Percentiles rank a stretch among this genome's conserved stretches.
Conservation (phyloP, 2,113 vertebrate genomes). For the Numenius arquata region DNA sequence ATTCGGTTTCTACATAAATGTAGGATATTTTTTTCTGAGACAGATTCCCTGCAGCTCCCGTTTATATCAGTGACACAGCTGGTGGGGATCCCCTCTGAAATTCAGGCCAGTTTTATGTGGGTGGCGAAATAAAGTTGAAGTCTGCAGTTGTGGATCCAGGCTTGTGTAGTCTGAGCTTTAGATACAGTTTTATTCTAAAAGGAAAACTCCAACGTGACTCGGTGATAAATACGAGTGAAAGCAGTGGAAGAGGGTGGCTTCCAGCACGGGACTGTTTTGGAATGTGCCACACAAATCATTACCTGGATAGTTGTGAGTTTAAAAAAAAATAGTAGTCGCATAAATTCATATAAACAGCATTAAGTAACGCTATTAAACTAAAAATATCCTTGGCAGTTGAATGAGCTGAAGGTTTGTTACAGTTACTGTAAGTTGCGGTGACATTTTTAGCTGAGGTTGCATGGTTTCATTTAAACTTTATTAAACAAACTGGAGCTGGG, state of each 20-base stretch:
- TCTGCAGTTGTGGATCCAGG: neutral
- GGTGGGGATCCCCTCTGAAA: neutral
- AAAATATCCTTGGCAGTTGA: neutral
- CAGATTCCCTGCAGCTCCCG: neutral
- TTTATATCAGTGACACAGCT: neutral
- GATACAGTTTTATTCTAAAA: neutral
- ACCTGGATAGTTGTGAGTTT: neutral
- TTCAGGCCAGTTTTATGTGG: neutral
- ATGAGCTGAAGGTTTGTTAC: neutral
- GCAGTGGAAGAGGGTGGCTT: neutral
- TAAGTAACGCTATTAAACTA: neutral
- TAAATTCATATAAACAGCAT: neutral
- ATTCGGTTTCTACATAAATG: neutral
- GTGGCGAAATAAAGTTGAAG: neutral
- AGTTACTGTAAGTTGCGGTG: neutral
- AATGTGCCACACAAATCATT: neutral
- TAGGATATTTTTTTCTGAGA: neutral
- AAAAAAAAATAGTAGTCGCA: neutral
- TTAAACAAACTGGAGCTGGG: constrained; percentile 37
- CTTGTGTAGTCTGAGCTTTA: neutral
- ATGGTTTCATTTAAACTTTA: constrained; percentile 51
- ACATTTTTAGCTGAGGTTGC: constrained; percentile 45
- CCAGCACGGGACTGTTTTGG: neutral
- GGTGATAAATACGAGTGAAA: neutral
- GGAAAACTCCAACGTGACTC: neutral